Conservation (phyloP, 2,113 vertebrate species). For the Phoxinus phoxinus region DNA sequence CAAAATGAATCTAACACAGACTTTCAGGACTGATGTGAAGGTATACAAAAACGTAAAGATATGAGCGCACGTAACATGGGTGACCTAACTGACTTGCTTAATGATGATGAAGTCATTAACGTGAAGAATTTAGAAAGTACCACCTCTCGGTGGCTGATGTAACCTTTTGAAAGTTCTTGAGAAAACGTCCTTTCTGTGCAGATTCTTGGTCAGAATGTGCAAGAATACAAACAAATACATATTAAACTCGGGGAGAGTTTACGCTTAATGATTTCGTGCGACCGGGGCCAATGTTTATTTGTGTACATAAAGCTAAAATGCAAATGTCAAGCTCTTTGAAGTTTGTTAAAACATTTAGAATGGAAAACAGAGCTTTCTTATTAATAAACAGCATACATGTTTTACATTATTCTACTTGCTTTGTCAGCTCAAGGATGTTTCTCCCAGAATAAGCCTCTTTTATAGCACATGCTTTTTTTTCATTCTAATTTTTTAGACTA, state of each 20-base stretch:
- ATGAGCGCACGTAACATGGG: background rate
- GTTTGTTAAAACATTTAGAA: conserved; percentile 56
- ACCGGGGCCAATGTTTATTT: background rate
- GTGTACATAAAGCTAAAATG: conserved; percentile 17
- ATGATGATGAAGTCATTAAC: conserved; percentile 12
- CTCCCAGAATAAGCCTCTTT: conserved; percentile 53
- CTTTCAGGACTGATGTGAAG: background rate
- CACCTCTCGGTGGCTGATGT: background rate
- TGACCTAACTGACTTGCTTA: conserved; percentile 25
- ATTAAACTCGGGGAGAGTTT: background rate
- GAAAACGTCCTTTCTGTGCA: background rate
- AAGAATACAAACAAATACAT: conserved; percentile 21
- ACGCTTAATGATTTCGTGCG: conserved; percentile 1
- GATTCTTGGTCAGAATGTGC: conserved; percentile 9
- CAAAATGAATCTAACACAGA: conserved; percentile 56
- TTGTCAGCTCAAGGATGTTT: conserved; percentile 58
- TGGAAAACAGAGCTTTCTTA: conserved; percentile 47
- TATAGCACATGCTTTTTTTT: conserved; percentile 43
- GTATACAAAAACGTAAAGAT: background rate
- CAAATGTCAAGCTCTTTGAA: conserved; percentile 48
- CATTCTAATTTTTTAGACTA: conserved; percentile 59
- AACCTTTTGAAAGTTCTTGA: conserved; percentile 21
- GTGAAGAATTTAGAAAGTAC: conserved; percentile 9
- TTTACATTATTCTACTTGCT: conserved; percentile 58
- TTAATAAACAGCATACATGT: conserved; percentile 45